phyloP scores from a whole-genome alignment of 2,113 vertebrate genomes.

The Psittacula cyanocephala region DNA sequence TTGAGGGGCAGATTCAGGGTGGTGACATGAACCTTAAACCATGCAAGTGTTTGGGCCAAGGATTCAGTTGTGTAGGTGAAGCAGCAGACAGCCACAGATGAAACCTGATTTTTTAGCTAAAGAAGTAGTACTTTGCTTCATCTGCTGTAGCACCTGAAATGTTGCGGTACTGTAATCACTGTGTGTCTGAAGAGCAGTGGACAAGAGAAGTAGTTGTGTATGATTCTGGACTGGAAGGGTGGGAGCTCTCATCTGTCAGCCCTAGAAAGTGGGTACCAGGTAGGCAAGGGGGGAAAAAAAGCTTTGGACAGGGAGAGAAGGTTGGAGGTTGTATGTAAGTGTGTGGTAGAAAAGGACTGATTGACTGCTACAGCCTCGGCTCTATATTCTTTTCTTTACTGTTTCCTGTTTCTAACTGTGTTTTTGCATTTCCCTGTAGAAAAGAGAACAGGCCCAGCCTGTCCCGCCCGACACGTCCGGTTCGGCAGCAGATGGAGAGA shows the following conservation, averaged over 20 bases:
- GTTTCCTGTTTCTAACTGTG: neutral
- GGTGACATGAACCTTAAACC: neutral
- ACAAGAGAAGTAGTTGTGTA: neutral
- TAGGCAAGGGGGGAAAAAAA: neutral
- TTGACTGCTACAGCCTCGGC: neutral
- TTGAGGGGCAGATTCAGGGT: neutral
- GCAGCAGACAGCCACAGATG: neutral
- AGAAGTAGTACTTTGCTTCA: neutral
- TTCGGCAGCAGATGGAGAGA: constrained; percentile 83
- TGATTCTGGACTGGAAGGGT: neutral
- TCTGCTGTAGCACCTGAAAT: neutral
- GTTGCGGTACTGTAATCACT: neutral
- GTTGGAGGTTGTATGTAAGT: rapidly evolving
- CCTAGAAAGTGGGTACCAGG: neutral
- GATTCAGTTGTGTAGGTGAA: neutral
- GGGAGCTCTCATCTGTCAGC: neutral
- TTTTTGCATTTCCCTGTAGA: constrained; percentile 31
- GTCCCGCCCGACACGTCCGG: constrained; percentile 80
- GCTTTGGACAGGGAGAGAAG: neutral
- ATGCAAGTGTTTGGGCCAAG: neutral
- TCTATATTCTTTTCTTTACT: neutral
- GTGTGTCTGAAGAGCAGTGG: neutral
- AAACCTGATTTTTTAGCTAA: neutral
- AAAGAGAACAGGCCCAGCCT: constrained; percentile 82
- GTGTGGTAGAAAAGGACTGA: neutral